Conservation (phyloP, 1,140 invertebrate species). For the Diorhabda sublineata region DNA sequence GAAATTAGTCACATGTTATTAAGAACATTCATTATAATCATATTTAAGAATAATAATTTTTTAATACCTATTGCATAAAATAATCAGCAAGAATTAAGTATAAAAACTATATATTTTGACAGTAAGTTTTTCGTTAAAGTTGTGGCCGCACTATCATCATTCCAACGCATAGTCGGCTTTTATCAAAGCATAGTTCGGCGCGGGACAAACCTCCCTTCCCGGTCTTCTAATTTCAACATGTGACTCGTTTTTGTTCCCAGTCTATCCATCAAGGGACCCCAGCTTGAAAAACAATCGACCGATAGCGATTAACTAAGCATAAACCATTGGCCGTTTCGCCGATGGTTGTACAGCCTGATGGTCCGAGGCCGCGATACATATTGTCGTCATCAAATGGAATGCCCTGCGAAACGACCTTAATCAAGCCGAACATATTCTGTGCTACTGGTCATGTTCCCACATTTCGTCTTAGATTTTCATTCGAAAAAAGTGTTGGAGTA, state of each 20-base stretch:
- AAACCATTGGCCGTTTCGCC: slow-evolving; percentile 16
- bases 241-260: slow-evolving; percentile 43
- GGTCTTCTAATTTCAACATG: slow-evolving; percentile 44
- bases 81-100: no score
- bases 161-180: slow-evolving; percentile 29
- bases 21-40: no score
- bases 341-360: background rate
- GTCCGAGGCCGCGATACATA: background rate
- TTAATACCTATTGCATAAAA: no score
- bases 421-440: background rate
- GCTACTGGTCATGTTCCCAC: background rate
- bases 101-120: background rate
- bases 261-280: slow-evolving; percentile 39
- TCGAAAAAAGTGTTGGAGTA: background rate
- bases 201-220: slow-evolving; percentile 37
- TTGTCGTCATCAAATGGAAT: background rate
- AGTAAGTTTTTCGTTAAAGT: background rate
- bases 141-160: background rate
- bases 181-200: slow-evolving; percentile 43
- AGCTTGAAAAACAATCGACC: slow-evolving; percentile 29
- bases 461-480: background rate
- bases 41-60: no score
- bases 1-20: no score
- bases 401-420: background rate
- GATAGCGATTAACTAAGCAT: slow-evolving; percentile 27